A percentile compares a stretch with the other conserved stretches of the same genome.
Conservation (phyloP, 1,140 invertebrate species). For the Drosophila nasuta region DNA sequence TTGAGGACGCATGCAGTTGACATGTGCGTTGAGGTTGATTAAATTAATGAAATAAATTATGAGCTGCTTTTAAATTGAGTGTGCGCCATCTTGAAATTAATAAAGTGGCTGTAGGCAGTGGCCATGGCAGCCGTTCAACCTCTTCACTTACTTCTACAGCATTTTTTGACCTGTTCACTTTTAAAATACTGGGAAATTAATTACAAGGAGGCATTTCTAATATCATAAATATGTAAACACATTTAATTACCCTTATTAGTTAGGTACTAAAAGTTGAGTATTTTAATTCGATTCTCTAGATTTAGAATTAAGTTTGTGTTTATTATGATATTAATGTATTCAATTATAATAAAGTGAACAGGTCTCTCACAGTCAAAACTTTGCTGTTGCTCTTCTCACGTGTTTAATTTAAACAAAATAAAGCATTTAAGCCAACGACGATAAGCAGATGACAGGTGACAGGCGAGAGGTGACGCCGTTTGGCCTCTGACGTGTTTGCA, state of each 20-base stretch:
- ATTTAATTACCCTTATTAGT: too few relatives aligned
- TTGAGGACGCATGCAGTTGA: constrained; percentile 71
- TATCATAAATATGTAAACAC: too few relatives aligned
- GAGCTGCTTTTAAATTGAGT: constrained; percentile 81
- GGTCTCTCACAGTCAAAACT: too few relatives aligned
- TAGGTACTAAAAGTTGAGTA: too few relatives aligned
- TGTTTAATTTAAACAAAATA: constrained; percentile 65
- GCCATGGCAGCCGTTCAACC: constrained; percentile 32
- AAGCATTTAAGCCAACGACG: constrained; percentile 57
- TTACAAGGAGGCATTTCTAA: too few relatives aligned
- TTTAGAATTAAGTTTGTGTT: too few relatives aligned
- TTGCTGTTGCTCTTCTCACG: not conserved
- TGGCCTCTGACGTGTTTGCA: constrained; percentile 47
- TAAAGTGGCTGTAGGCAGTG: constrained; percentile 58
- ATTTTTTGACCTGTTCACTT: too few relatives aligned
- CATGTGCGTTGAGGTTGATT: constrained; percentile 80
- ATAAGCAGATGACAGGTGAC: constrained; percentile 39
- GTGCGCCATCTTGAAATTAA: constrained; percentile 81
- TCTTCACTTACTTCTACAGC: not conserved
- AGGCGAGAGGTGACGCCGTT: constrained; percentile 32
- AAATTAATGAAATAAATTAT: constrained; percentile 84
- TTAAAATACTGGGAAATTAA: too few relatives aligned
- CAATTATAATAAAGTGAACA: too few relatives aligned
- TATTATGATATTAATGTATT: too few relatives aligned
- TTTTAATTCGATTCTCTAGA: too few relatives aligned